These are phyloP conservation scores for Agrotis segetum DNA, from an alignment of 2,888 invertebrate species.

Conservation along the genomic window DNA sequence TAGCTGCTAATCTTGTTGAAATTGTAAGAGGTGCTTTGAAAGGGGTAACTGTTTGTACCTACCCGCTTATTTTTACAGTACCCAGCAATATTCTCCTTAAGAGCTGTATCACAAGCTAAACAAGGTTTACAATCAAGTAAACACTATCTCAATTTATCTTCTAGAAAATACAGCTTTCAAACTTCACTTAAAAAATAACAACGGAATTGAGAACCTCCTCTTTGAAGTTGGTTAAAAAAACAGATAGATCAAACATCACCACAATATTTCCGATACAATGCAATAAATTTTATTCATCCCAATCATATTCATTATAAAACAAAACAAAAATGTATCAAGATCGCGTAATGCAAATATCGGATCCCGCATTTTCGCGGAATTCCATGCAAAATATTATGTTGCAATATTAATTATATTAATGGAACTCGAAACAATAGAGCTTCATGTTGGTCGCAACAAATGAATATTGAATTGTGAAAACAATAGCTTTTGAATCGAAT, in stretches of 20 bases:
- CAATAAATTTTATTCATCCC: neutral
- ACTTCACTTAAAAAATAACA: no score
- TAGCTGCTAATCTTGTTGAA: no score
- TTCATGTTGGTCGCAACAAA: constrained; percentile 44
- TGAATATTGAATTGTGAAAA: constrained; percentile 55
- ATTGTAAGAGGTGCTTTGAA: no score
- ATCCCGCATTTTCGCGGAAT: constrained; percentile 20
- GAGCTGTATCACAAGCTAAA: no score
- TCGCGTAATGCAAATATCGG: constrained; percentile 13
- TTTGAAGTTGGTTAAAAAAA: neutral
- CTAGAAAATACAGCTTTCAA: neutral
- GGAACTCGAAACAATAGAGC: constrained; percentile 48
- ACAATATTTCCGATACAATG: neutral
- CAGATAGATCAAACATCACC: neutral
- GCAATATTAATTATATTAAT: constrained; percentile 56
- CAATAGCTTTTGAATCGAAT: constrained; percentile 44
- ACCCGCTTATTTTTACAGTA: no score
- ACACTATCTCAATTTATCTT: neutral
- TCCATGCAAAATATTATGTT: constrained; percentile 39
- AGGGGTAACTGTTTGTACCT: no score
- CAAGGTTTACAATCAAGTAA: no score
- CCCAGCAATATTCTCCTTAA: no score
- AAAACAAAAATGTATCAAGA: constrained; percentile 4
- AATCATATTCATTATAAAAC: constrained; percentile 4
- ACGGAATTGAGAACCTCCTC: no score